Evolutionary conservation across 2,888 invertebrate genomes (phyloP).

Genomic region (Cheilosia vernalis): DNA sequence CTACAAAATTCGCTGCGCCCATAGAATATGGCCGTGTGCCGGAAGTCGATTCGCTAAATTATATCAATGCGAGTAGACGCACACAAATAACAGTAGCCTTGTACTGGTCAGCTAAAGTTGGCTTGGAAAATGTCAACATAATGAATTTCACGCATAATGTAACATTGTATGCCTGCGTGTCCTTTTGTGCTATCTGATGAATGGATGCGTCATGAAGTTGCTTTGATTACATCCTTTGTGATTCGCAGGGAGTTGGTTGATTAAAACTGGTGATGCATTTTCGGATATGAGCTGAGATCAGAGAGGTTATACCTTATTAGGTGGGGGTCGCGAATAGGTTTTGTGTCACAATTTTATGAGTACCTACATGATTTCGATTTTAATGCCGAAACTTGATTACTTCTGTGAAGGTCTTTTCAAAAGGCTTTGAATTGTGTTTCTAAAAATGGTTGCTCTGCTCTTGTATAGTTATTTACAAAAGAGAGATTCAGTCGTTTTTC

Average conservation of each 20-base stretch:
- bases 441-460: too few relatives aligned
- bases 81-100: neutral
- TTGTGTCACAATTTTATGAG: too few relatives aligned
- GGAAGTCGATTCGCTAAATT: slow-evolving; percentile 11
- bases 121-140: slow-evolving; percentile 28
- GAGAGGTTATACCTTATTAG: neutral
- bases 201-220: slow-evolving; percentile 1
- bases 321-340: too few relatives aligned
- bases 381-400: too few relatives aligned
- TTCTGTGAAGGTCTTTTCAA: too few relatives aligned
- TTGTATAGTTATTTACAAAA: too few relatives aligned
- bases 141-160: slow-evolving; percentile 28
- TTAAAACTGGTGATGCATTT: neutral
- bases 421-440: too few relatives aligned
- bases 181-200: slow-evolving; percentile 13
- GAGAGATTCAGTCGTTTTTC: too few relatives aligned
- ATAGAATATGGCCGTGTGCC: neutral
- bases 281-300: neutral
- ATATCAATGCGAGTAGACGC: neutral
- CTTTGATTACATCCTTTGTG: slow-evolving; percentile 20
- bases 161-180: neutral
- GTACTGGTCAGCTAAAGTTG: slow-evolving; percentile 15
- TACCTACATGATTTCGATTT: too few relatives aligned
- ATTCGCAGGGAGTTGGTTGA: neutral
- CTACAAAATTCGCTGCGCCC: neutral